phyloP scores from a whole-genome alignment of 2,888 invertebrate genomes.

The Psococerastis gibbosa region DNA sequence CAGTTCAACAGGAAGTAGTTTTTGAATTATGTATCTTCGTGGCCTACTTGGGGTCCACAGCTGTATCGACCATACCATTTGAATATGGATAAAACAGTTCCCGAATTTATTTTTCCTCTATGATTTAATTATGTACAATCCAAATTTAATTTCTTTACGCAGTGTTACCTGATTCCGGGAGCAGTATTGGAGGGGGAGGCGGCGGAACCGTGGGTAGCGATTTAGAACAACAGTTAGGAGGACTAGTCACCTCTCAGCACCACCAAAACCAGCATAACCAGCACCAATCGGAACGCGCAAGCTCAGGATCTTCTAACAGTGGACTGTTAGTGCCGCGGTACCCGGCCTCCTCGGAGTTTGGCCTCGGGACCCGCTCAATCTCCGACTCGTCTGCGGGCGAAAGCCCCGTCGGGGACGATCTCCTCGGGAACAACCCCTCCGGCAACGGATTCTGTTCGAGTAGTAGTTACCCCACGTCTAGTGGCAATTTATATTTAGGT shows the following conservation, averaged over 20 bases:
- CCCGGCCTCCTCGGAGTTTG: conserved; percentile 42
- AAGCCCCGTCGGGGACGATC: conserved; percentile 39
- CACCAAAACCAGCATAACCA: conserved; percentile 31
- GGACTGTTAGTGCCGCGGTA: conserved; percentile 37
- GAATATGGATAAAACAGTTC: too few species aligned
- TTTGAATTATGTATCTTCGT: too few species aligned
- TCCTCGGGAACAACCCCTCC: conserved; percentile 11
- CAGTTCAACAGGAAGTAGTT: too few species aligned
- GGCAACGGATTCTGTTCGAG: conserved; percentile 26
- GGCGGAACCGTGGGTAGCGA: conserved; percentile 30
- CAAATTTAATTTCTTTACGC: conserved; percentile 22
- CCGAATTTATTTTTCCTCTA: too few species aligned
- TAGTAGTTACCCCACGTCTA: conserved; percentile 20
- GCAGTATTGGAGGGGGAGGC: conserved; percentile 29
- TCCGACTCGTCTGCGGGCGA: conserved; percentile 70
- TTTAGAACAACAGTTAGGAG: conserved; percentile 27
- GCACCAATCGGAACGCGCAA: conserved; percentile 23
- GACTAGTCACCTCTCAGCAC: conserved; percentile 22
- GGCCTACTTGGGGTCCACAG: too few species aligned
- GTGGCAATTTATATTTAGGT: conserved; percentile 15
- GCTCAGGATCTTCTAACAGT: conserved; percentile 32
- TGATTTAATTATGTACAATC: too few species aligned
- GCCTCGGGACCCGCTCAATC: conserved; percentile 51
- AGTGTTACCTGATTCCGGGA: conserved; percentile 64
- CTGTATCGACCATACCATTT: too few species aligned